These are phyloP conservation scores for Ceriagrion tenellum DNA, from an alignment of 2,888 invertebrate species.

Conservation along the genomic window DNA sequence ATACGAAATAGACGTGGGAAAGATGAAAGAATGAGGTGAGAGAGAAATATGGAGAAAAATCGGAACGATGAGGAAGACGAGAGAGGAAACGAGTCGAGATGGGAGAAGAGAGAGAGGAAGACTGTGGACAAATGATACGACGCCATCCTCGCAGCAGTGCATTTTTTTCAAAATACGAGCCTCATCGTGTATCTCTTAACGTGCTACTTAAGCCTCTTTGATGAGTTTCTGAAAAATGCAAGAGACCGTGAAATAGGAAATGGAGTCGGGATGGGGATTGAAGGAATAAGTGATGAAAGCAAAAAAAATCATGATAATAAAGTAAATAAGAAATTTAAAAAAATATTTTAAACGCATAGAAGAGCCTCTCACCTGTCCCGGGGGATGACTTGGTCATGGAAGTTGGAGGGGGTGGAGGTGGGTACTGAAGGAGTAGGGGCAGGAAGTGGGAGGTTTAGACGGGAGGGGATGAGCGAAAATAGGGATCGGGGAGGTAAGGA, in stretches of 20 bases:
- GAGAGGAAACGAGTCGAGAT: background rate
- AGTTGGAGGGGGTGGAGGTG: background rate
- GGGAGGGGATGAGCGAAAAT: background rate
- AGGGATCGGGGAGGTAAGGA: background rate
- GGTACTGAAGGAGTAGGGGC: background rate
- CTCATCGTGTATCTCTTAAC: background rate
- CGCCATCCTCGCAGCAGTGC: background rate
- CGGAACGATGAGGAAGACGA: too few species aligned
- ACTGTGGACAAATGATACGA: background rate
- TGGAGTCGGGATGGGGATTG: background rate
- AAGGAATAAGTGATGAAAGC: background rate
- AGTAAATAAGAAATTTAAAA: too few species aligned
- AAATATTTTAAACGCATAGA: background rate
- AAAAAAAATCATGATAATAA: background rate
- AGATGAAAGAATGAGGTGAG: background rate
- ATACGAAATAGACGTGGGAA: background rate
- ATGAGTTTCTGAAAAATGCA: background rate
- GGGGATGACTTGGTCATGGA: background rate
- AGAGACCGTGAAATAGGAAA: slow-evolving; percentile 3
- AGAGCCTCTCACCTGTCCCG: background rate
- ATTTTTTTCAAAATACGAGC: background rate
- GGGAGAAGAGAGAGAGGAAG: background rate
- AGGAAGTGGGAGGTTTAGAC: background rate
- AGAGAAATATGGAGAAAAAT: background rate
- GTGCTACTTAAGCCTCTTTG: background rate